Percentiles rank a stretch among this genome's conserved stretches.
Conservation (phyloP, 2,888 invertebrate species). For the Eilema sororculum region DNA sequence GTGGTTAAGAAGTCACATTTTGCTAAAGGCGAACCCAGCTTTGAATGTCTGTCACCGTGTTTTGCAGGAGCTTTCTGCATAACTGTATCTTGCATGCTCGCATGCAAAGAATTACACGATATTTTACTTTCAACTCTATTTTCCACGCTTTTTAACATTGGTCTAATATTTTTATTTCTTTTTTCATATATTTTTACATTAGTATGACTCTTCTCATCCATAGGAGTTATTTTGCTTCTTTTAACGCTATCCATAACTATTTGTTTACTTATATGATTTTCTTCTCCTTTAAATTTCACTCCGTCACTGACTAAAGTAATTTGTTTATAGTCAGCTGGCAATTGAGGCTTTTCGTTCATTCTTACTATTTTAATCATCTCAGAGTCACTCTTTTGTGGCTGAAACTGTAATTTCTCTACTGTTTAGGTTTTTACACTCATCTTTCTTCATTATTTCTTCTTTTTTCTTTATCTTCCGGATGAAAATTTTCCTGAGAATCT, state of each 20-base stretch:
- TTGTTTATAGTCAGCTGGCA: slow-evolving; percentile 86
- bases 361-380: no score
- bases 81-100: slow-evolving; percentile 88
- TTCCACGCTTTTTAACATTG: slow-evolving; percentile 79
- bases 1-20: slow-evolving; percentile 57
- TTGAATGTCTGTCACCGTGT: slow-evolving; percentile 52
- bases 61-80: slow-evolving; percentile 80
- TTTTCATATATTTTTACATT: slow-evolving; percentile 76
- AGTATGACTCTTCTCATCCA: slow-evolving; percentile 67
- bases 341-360: slow-evolving; percentile 66
- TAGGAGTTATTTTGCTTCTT: slow-evolving; percentile 57
- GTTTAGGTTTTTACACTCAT: no score
- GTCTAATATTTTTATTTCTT: slow-evolving; percentile 78
- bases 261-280: no score
- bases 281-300: no score
- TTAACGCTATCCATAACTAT: slow-evolving; percentile 71
- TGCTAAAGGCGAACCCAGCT: slow-evolving; percentile 61
- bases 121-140: slow-evolving; percentile 85
- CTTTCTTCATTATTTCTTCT: slow-evolving; percentile 69
- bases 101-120: slow-evolving; percentile 88
- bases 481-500: no score
- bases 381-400: no score
- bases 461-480: slow-evolving; percentile 82
- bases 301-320: slow-evolving; percentile 89
- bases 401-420: no score